These are phyloP conservation scores for Lasioglossum leucozonium DNA, from an alignment of 2,888 invertebrate genomes.

Conservation along the genomic window DNA sequence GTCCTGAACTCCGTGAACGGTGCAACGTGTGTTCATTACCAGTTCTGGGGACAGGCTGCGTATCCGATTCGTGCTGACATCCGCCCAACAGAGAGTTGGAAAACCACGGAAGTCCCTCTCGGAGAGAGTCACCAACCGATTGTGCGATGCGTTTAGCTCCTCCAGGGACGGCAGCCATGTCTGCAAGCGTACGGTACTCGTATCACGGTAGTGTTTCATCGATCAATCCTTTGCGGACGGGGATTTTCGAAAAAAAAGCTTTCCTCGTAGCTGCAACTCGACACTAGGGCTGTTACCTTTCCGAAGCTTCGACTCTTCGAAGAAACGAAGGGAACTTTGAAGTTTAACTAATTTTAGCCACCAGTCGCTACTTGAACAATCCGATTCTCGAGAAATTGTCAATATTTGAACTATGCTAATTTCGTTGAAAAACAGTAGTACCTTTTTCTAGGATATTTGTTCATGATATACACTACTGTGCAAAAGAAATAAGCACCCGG, in stretches of 20 bases:
- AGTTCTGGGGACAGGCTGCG: constrained; percentile 90
- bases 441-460: no score
- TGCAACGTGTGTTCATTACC: constrained; percentile 92
- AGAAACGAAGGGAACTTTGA: no score
- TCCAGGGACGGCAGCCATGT: constrained; percentile 91
- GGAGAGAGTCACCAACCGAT: constrained; percentile 89
- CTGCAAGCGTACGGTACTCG: constrained; percentile 83
- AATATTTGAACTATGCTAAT: no score
- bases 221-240: not conserved
- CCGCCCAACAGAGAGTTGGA: constrained; percentile 92
- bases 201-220: not conserved
- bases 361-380: no score
- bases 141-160: constrained; percentile 91
- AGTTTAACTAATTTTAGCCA: no score
- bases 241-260: no score
- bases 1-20: constrained; percentile 91
- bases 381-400: no score
- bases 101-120: constrained; percentile 93
- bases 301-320: no score
- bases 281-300: no score
- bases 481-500: no score
- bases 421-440: no score
- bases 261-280: not conserved
- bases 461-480: no score
- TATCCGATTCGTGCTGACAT: constrained; percentile 92